These are phyloP conservation scores for Notiomystis cincta DNA, from an alignment of 2,113 vertebrate genomes.

Conservation along the genomic window DNA sequence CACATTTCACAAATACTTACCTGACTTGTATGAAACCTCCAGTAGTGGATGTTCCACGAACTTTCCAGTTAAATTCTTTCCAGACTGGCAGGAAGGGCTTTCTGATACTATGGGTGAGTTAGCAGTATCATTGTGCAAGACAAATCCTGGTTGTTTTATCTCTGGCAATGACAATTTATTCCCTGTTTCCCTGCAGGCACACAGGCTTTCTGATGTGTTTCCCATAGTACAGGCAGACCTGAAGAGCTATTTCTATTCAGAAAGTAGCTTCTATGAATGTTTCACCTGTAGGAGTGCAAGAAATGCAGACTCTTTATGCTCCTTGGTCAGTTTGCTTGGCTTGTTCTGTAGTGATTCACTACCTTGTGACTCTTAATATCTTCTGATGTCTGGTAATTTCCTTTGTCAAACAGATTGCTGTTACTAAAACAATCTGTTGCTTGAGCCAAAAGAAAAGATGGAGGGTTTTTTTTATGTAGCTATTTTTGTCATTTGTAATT, in stretches of 20 bases:
- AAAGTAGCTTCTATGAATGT: background rate
- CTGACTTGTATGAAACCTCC: background rate
- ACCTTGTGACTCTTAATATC: background rate
- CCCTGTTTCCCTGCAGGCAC: background rate
- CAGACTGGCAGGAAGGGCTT: background rate
- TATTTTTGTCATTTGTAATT: background rate
- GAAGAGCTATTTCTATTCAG: background rate
- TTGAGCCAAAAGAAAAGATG: background rate
- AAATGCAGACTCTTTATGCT: background rate
- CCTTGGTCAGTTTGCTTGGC: background rate
- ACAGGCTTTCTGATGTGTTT: background rate
- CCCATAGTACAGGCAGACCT: background rate
- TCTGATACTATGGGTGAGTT: background rate
- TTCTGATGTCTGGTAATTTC: background rate
- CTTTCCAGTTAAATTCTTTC: background rate
- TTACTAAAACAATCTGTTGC: constrained; percentile 10
- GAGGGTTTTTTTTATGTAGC: background rate
- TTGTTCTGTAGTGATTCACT: background rate
- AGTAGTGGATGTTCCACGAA: background rate
- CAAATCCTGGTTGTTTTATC: background rate
- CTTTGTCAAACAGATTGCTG: background rate
- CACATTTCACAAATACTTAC: background rate
- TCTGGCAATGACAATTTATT: background rate
- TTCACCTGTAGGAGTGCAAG: background rate
- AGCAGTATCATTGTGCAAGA: background rate